Base-by-base conservation (phyloP, 2,113 vertebrate genomes). In the Amazona guildingii region DNA sequence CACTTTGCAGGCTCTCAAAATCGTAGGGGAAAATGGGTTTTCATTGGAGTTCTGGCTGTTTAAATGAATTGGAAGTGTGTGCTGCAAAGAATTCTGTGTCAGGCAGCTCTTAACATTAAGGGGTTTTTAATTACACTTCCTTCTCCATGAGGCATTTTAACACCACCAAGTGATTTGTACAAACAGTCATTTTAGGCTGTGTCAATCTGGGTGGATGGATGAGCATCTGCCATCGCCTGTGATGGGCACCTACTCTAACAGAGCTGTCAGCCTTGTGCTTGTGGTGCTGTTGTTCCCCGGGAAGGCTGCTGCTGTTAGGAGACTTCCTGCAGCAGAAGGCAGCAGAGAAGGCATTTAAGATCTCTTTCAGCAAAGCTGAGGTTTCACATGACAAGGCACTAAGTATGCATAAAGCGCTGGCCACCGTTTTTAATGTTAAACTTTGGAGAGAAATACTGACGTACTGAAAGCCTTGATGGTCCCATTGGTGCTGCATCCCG, bases 181-280 rank as follows among this genome's bases (percentile, higher is more conserved):
- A 92, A 94, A 70, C 31, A 91, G 55, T 88, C 87, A 91, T 70
- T 90, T 92, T 88, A 89, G 68, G 35, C 67, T 90, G 61, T 95
- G 94, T 86, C 94, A 72, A 29, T 73, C 35, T 16, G 82, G 76
- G 83, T 88, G 63, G 74, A 63, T 97, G 68, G 54, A 67, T 96
- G 92, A 93, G 74, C 95, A 83, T 80, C 72, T 97, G 79, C 92
- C 85, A 49, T 77, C 91, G 61, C 18, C 4, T 79, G 69, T 97
- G 89, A 94, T 86, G 96, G 68, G 90, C 90, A 97, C 84, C 80
- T 94, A 76, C 92, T 90, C 79, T 92, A 70, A 80, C 8, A 20
- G n/a, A 95, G 79, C 48, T 95, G 81, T 94, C 96, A 95, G 83
- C 55, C 46, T 55, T 61, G 46, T 77, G 52, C 66, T 92, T 91